Evolutionary conservation across 1,140 invertebrate species (phyloP).

Genomic region (Triops longicaudatus): DNA sequence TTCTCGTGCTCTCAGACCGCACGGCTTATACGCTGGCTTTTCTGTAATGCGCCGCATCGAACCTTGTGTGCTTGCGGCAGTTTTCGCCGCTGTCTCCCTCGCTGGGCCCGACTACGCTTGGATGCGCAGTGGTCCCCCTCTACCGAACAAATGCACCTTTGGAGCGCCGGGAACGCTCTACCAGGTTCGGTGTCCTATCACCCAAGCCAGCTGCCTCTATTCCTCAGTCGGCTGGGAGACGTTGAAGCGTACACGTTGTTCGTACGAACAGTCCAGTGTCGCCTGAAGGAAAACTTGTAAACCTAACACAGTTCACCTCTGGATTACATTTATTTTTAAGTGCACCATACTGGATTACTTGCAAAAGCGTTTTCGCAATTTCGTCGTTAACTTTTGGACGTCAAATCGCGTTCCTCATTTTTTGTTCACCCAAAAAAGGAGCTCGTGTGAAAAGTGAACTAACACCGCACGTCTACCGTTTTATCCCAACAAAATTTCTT

Average conservation of each 20-base stretch:
- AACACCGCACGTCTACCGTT: no score
- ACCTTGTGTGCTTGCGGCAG: neutral
- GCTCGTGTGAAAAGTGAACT: neutral
- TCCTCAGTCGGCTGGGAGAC: neutral
- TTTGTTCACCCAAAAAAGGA: neutral
- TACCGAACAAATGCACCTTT: neutral
- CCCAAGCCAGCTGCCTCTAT: neutral
- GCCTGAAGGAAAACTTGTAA: neutral
- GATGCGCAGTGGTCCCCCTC: neutral
- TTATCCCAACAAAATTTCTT: no score
- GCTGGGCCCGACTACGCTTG: neutral
- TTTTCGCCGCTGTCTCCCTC: neutral
- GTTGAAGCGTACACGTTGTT: neutral
- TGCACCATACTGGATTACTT: constrained; percentile 3
- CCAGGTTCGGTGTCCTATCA: neutral
- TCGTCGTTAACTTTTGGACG: neutral
- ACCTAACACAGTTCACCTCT: neutral
- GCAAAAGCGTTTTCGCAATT: neutral
- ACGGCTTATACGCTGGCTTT: constrained; percentile 5
- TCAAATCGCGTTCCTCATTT: neutral
- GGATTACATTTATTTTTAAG: neutral
- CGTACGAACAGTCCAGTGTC: neutral
- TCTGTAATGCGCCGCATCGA: neutral
- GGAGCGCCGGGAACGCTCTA: neutral
- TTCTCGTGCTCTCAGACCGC: neutral